phyloP scores from a whole-genome alignment of 2,113 vertebrate species.

The Colistium nudipinnis region DNA sequence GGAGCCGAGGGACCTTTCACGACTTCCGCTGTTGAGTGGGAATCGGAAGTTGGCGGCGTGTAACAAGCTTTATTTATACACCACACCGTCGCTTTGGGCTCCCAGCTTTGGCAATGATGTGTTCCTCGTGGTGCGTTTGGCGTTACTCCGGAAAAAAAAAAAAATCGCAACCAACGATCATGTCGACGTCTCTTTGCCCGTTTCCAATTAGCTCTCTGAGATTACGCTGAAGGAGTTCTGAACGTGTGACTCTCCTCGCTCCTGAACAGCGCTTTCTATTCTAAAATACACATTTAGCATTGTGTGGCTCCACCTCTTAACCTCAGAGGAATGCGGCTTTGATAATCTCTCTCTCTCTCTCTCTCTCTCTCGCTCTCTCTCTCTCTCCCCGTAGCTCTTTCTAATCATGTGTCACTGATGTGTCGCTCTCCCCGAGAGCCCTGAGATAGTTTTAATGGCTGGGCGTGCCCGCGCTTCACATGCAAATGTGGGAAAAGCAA shows the following conservation, averaged over 20 bases:
- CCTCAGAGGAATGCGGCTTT: constrained; percentile 23
- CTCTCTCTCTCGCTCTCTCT: neutral
- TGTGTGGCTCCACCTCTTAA: constrained; percentile 23
- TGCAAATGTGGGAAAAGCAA: constrained; percentile 71
- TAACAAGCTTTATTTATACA: constrained; percentile 59
- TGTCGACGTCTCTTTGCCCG: neutral
- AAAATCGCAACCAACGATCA: constrained; percentile 2
- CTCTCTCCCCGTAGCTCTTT: too few species aligned
- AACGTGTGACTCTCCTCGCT: constrained; percentile 2
- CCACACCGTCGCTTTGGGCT: constrained; percentile 30
- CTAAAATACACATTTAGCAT: constrained; percentile 25
- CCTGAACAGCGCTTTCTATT: constrained; percentile 5
- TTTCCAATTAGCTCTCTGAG: constrained; percentile 9
- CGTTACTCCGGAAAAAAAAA: neutral
- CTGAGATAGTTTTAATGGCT: constrained; percentile 58
- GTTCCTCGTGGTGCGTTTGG: constrained; percentile 6
- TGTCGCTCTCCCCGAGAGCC: constrained; percentile 24
- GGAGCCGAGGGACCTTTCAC: constrained; percentile 67
- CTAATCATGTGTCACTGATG: constrained; percentile 56
- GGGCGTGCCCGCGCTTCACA: constrained; percentile 61
- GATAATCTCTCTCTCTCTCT: constrained; percentile 35
- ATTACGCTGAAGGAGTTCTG: neutral
- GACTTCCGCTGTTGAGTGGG: constrained; percentile 58
- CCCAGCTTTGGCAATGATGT: constrained; percentile 26
- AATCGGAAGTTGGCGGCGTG: constrained; percentile 39